These are phyloP conservation scores for Aleiodes alternator DNA, from an alignment of 2,888 invertebrate species.

Conservation along the genomic window DNA sequence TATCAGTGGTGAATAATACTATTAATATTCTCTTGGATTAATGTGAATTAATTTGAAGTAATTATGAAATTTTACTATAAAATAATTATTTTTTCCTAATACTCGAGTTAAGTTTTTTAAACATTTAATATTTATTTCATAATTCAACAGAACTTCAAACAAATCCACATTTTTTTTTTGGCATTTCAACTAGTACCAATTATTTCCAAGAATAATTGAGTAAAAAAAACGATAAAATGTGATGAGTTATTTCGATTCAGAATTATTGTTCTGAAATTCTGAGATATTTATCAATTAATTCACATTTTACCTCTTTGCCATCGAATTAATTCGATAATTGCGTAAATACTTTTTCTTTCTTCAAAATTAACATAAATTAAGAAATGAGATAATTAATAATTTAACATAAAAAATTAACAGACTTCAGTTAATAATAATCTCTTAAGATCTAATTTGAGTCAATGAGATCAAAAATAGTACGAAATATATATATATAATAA, in stretches of 20 bases:
- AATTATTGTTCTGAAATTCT: no score
- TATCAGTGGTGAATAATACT: background rate
- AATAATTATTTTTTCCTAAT: no score
- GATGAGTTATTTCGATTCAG: no score
- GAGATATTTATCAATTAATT: no score
- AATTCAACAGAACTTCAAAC: background rate
- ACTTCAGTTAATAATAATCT: background rate
- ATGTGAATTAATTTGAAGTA: constrained; percentile 4
- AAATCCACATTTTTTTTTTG: constrained; percentile 1
- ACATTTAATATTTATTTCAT: no score
- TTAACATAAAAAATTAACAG: background rate
- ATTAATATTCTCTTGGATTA: background rate
- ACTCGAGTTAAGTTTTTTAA: no score
- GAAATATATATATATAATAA: constrained; percentile 5
- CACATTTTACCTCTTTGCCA: no score
- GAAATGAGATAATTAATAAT: background rate
- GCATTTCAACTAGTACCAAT: no score
- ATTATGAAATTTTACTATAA: no score
- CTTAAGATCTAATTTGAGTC: background rate
- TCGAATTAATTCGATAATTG: background rate
- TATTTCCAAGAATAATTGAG: no score
- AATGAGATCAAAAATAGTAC: constrained; percentile 16
- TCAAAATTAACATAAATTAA: constrained; percentile 4
- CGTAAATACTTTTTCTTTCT: background rate
- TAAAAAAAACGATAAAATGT: no score